These are phyloP conservation scores for Anthophora plumipes DNA, from an alignment of 2,888 invertebrate genomes.

Conservation along the genomic window DNA sequence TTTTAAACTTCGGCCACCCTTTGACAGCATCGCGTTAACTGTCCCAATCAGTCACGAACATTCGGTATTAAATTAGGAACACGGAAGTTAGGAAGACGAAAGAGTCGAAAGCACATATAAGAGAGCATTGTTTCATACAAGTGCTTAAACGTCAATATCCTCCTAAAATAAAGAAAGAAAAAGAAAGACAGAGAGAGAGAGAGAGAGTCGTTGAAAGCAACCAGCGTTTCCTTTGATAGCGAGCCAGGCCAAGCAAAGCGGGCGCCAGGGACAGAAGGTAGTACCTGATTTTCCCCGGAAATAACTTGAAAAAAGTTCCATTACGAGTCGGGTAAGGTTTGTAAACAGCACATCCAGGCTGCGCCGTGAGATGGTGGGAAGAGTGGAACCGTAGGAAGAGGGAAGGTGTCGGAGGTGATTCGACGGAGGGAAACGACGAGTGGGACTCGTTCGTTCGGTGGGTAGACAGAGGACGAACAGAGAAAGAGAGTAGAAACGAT, in stretches of 20 bases:
- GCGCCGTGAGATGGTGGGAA: conserved; percentile 37
- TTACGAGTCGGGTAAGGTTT: conserved; percentile 75
- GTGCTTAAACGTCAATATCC: neutral
- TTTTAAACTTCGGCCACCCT: neutral
- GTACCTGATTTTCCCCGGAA: conserved; percentile 61
- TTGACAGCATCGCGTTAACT: neutral
- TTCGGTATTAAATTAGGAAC: neutral
- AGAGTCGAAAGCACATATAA: neutral
- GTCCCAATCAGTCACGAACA: neutral
- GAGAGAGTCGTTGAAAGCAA: neutral
- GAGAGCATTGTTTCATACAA: neutral
- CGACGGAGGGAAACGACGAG: conserved; percentile 61
- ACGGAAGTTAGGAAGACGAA: neutral
- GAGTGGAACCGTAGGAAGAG: conserved; percentile 7
- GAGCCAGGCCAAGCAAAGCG: conserved; percentile 3
- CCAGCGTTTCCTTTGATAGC: conserved; percentile 36
- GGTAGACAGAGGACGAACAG: conserved; percentile 25
- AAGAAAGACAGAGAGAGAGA: too few relatives aligned
- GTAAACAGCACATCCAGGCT: conserved; percentile 74
- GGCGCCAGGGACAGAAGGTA: conserved; percentile 33
- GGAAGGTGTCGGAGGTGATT: conserved; percentile 71
- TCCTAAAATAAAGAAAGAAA: neutral
- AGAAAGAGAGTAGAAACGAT: neutral
- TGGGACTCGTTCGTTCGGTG: conserved; percentile 47
- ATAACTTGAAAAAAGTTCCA: conserved; percentile 77